These are phyloP conservation scores for Nyleta sp. DNA, from an alignment of 2,888 invertebrate genomes.

Conservation along the genomic window DNA sequence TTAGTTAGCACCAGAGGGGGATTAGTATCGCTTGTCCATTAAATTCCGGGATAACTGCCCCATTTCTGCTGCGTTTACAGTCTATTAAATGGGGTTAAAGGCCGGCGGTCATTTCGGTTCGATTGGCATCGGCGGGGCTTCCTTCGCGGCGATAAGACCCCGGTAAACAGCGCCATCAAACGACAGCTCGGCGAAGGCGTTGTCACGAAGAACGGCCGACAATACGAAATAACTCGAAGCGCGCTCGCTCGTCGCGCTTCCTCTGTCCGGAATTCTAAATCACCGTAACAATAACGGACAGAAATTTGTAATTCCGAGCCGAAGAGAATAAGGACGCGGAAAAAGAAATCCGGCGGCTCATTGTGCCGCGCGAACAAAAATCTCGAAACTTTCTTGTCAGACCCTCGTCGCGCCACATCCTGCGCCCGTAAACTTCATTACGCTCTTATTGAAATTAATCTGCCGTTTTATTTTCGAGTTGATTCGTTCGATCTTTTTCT, in stretches of 20 bases:
- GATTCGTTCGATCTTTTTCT: no score
- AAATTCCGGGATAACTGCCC: conserved; percentile 72
- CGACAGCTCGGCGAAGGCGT: conserved; percentile 4
- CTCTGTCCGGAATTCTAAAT: conserved; percentile 69
- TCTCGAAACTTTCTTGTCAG: conserved; percentile 63
- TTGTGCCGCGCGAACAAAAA: conserved; percentile 78
- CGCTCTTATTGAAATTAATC: conserved; percentile 56
- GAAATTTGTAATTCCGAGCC: conserved; percentile 79
- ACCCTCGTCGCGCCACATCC: conserved; percentile 41
- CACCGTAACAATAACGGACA: conserved; percentile 69
- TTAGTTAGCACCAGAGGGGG: conserved; percentile 63
- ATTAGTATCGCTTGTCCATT: conserved; percentile 76
- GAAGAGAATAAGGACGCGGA: conserved; percentile 73
- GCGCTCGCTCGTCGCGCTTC: conserved; percentile 34
- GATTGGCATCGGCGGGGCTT: conserved; percentile 48
- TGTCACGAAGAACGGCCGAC: conserved; percentile 11
- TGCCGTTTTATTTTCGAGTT: conserved; percentile 28
- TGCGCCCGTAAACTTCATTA: conserved; percentile 59
- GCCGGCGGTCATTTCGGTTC: conserved; percentile 62
- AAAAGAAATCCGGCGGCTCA: conserved; percentile 78
- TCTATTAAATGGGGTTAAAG: conserved; percentile 71
- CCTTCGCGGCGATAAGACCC: conserved; percentile 37
- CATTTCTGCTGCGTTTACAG: conserved; percentile 71
- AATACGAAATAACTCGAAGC: conserved; percentile 45
- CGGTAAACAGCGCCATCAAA: conserved; percentile 41